Percentiles rank a stretch among this genome's conserved stretches.
phyloP scores from a whole-genome alignment of 2,888 invertebrate genomes.

The Dryococelus australis region DNA sequence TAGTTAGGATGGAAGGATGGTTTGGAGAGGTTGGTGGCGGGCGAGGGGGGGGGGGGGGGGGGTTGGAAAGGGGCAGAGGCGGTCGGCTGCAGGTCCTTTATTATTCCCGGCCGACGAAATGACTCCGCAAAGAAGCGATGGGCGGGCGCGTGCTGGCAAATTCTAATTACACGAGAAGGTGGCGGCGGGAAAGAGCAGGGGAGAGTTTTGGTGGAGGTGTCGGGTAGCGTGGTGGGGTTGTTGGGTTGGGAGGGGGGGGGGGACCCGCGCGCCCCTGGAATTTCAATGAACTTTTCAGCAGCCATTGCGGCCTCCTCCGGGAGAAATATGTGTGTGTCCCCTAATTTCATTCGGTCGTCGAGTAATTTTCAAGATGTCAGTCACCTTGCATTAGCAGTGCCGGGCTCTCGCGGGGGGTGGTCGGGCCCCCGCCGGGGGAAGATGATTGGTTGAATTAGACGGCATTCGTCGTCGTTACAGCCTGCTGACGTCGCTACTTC shows the following conservation, averaged over 20 bases:
- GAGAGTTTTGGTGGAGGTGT: background rate
- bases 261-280: background rate
- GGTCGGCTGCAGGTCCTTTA: background rate
- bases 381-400: background rate
- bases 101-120: constrained; percentile 9
- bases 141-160: background rate
- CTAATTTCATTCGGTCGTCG: constrained; percentile 1
- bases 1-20: background rate
- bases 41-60: background rate
- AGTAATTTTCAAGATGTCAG: background rate
- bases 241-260: background rate
- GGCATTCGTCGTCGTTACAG: background rate
- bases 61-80: too few relatives aligned
- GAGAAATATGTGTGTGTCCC: background rate
- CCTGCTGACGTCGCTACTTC: too few relatives aligned
- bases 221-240: background rate
- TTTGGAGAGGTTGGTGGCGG: too few relatives aligned
- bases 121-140: constrained; percentile 9
- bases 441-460: background rate
- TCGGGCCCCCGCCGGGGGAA: background rate
- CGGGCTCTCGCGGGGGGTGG: background rate
- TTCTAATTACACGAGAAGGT: background rate
- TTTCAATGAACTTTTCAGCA: constrained; percentile 16
- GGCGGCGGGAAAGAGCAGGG: background rate
- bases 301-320: background rate